Evolutionary conservation across 2,797 vertebrate genomes (phyloP).

Genomic region (Chaenodraco wilsoni): DNA sequence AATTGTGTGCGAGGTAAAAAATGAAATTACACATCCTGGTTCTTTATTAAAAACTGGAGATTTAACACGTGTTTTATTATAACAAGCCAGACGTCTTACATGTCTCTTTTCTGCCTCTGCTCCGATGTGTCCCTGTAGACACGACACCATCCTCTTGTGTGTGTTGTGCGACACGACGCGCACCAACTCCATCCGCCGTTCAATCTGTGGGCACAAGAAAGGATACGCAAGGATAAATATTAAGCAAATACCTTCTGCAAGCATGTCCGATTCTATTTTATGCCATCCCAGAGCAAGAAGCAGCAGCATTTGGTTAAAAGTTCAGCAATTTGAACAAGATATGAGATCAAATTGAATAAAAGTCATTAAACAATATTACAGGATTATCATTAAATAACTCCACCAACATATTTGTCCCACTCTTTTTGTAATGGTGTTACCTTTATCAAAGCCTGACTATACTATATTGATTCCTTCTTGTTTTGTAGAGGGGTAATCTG

Average conservation of each 20-base stretch:
- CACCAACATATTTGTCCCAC: too few species aligned
- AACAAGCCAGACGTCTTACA: conserved; percentile 79
- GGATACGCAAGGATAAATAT: background rate
- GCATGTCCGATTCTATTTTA: background rate
- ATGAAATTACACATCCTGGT: conserved; percentile 5
- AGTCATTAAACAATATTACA: too few species aligned
- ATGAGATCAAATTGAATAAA: too few species aligned
- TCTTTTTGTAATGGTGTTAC: too few species aligned
- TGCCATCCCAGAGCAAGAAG: background rate
- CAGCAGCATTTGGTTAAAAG: background rate
- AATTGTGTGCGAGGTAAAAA: conserved; percentile 1
- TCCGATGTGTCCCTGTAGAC: conserved; percentile 94
- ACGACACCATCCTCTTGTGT: conserved; percentile 91
- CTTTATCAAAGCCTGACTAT: too few species aligned
- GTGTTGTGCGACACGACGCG: conserved; percentile 94
- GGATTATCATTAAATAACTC: too few species aligned
- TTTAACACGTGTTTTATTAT: background rate
- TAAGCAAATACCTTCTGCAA: background rate
- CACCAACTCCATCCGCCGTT: conserved; percentile 94
- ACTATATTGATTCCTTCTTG: too few species aligned
- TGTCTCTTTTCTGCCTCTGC: conserved; percentile 94
- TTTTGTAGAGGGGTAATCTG: too few species aligned
- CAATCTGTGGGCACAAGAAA: conserved; percentile 84
- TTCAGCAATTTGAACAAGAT: background rate
- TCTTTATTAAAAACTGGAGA: background rate